Base-by-base conservation (phyloP, 2,888 invertebrate species). In the Eupithecia inturbata region DNA sequence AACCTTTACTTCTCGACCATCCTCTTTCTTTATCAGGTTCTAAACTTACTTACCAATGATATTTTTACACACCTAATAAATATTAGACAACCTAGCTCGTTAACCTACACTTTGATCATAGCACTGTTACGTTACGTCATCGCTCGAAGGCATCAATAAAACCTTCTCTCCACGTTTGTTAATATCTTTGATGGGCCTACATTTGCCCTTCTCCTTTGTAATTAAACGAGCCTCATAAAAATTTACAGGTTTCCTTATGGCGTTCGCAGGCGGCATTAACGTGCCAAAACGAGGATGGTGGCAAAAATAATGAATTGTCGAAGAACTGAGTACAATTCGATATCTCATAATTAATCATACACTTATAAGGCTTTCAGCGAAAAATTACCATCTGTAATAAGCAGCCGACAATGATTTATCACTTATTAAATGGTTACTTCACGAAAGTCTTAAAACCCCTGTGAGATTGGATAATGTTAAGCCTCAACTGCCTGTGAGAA, bases 291-390 rank as follows among this genome's bases (percentile, higher is more conserved):
- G 53, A 74, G 76, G 83, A 81, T 83, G 83, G 85, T 82, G 82
- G 79, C 83, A 79, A 74, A 80, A 81, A 79, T 83, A 85, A 86
- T 86, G 84, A 86, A 86, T 86, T 86, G 86, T 82, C 80, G 85
- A 88, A 85, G 85, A 88, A 85, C 84, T 83, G 79, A 80, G 77
- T 78, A 79, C 86, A 78, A 81, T 82, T 80, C 83, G 82, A 86
- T 89, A 90, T 90, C 88, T 75, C 77, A 84, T 87, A 86, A 92
- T 92, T 92, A 91, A 91, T 91, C 90, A 87, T 81, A 75, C 68
- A 83, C 90, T 80, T 91, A 86, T 88, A 91, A 81, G 90, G 90
- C 60, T 71, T 76, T 82, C 82, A 78, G 80, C 83, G 84, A 83
- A 82, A 86, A 88, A 88, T 88, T 85, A 84, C 83, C 82, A 83